A percentile compares a stretch with the other conserved stretches of the same genome.
These are phyloP conservation scores for Microctonus aethiopoides DNA, from an alignment of 2,888 invertebrate genomes.

Conservation along the genomic window DNA sequence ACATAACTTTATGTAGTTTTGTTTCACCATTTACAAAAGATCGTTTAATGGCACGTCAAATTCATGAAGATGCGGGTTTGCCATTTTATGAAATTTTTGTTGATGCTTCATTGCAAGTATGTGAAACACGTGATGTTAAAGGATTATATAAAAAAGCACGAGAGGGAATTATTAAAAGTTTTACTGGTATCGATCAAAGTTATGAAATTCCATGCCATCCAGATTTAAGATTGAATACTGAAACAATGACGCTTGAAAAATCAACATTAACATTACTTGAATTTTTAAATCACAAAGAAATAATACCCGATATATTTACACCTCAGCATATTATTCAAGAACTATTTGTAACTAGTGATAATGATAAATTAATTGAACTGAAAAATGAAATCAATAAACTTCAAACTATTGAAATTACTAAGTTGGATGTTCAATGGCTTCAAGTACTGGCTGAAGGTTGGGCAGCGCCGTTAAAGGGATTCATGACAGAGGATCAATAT, in stretches of 20 bases:
- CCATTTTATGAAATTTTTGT: constrained; percentile 96
- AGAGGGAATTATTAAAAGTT: constrained; percentile 88
- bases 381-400: constrained; percentile 80
- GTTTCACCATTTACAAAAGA: constrained; percentile 97
- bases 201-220: constrained; percentile 91
- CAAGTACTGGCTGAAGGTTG: constrained; percentile 97
- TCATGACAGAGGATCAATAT: constrained; percentile 97
- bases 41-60: constrained; percentile 87
- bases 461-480: constrained; percentile 95
- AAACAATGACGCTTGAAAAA: constrained; percentile 83
- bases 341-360: constrained; percentile 79
- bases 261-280: constrained; percentile 88
- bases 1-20: constrained; percentile 96
- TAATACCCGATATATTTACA: constrained; percentile 67
- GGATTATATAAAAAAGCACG: constrained; percentile 98
- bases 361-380: no score
- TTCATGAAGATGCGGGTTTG: constrained; percentile 88
- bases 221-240: constrained; percentile 88
- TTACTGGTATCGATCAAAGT: constrained; percentile 92
- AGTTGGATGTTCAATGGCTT: constrained; percentile 95
- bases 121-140: constrained; percentile 95
- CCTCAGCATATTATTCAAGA: constrained; percentile 75
- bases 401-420: constrained; percentile 80
- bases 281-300: constrained; percentile 81
- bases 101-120: constrained; percentile 93